Percentiles rank a stretch among this genome's conserved stretches.
Conservation (phyloP, 1,140 invertebrate genomes). For the Scaptomyza graminum region DNA sequence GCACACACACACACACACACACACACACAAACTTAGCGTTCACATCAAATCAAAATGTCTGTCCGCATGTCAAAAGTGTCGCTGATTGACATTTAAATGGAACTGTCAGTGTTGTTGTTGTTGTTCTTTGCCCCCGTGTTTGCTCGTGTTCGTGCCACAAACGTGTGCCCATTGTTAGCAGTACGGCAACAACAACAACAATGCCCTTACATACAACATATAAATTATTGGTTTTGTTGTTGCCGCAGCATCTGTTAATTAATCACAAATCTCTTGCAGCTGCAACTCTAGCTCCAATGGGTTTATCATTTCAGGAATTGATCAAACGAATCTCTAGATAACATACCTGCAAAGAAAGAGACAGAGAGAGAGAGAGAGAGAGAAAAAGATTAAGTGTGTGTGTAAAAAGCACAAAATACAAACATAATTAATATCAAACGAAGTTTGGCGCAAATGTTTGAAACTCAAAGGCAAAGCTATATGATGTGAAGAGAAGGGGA, state of each 20-base stretch:
- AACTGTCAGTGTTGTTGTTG: constrained; percentile 53
- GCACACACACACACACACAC: constrained; percentile 20
- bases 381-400: neutral
- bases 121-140: constrained; percentile 20
- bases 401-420: constrained; percentile 28
- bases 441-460: constrained; percentile 36
- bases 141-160: constrained; percentile 35
- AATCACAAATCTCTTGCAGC: constrained; percentile 47
- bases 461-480: neutral
- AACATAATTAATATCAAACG: constrained; percentile 41
- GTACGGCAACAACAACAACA: constrained; percentile 29
- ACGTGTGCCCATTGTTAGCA: constrained; percentile 52
- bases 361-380: constrained; percentile 1
- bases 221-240: constrained; percentile 38
- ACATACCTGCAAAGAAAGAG: constrained; percentile 51
- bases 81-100: constrained; percentile 67
- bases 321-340: neutral
- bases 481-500: neutral
- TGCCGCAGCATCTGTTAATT: constrained; percentile 48
- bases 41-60: constrained; percentile 27
- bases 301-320: constrained; percentile 14
- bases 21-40: constrained; percentile 11
- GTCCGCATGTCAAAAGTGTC: constrained; percentile 47
- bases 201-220: constrained; percentile 35
- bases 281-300: constrained; percentile 18